Base-by-base conservation (phyloP, 2,113 vertebrate species). In the Indicator maculatus region DNA sequence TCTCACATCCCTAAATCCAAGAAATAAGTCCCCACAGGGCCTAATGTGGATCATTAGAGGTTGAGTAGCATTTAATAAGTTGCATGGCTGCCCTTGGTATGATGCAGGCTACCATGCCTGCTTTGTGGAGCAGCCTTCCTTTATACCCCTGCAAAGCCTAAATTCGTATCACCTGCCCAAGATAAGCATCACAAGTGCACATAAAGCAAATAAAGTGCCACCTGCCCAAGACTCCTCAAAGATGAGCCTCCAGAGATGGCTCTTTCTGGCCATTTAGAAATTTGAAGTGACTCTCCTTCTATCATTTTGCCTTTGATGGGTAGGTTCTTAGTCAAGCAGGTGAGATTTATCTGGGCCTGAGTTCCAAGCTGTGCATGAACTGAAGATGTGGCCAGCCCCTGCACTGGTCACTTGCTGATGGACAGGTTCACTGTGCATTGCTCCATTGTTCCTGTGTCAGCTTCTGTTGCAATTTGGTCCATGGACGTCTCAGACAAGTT, bases 391-490 rank as follows among this genome's bases (percentile, higher is more conserved):
- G 13, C 53, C 5, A 21, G 17, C 11, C 7, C 59, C 80, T 91
- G 59, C 8, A 17, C 38, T 91, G 86, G 88, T 72, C 90, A 91
- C 50, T 88, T 84, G 67, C 58, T 88, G 83, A 71, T 0, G 14
- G 75, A 24, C 69, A 88, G 27, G 39, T 30, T 90, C 23, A 23
- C 1, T 2, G 13, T 24, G 20, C 8, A 2, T 86, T 91, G 36
- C 74, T 70, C 69, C 64, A 83, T 64, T 4, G 0, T 38, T 60
- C 52, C 50, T 90, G 14, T 89, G 93, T 89, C 87, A 93, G 60
- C 56, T 88, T 73, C 89, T 95, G 78, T 96, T 80, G 92, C 91
- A 94, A 95, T 93, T 59, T 90, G 39, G 56, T 47, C 31, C 33
- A 75, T 3, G 6, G 79, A 88, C 83, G 80, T 80, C 92, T 90